Conservation (phyloP, 53 echinoderm and acorn worm genomes). For the Echinometra lucunter region DNA sequence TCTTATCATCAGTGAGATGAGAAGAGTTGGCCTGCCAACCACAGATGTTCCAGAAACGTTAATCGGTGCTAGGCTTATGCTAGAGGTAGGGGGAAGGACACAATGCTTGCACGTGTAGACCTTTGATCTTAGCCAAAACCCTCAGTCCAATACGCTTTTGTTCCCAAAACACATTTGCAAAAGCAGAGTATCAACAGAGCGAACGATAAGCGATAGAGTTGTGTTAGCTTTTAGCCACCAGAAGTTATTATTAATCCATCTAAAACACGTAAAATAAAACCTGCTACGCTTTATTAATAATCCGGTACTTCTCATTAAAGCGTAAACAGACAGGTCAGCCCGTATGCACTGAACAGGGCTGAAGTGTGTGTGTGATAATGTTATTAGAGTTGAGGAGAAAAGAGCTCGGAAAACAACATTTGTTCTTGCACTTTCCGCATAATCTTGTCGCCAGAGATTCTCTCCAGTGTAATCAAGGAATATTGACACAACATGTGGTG, state of each 20-base stretch:
- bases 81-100: slow-evolving; percentile 18
- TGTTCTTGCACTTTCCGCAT: slow-evolving; percentile 60
- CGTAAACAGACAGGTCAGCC: slow-evolving; percentile 42
- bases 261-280: neutral
- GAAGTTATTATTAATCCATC: slow-evolving; percentile 71
- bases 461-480: slow-evolving; percentile 66
- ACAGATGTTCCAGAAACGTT: slow-evolving; percentile 14
- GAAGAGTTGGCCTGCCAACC: slow-evolving; percentile 8
- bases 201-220: slow-evolving; percentile 66
- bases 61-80: slow-evolving; percentile 28
- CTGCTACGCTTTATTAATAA: slow-evolving; percentile 61
- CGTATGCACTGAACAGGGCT: neutral
- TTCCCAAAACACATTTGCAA: slow-evolving; percentile 65
- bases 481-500: slow-evolving; percentile 72
- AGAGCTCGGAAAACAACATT: slow-evolving; percentile 48
- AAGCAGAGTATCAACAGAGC: slow-evolving; percentile 65
- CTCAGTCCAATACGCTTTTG: slow-evolving; percentile 14
- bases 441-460: slow-evolving; percentile 66
- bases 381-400: slow-evolving; percentile 49
- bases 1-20: neutral
- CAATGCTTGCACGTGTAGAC: slow-evolving; percentile 60
- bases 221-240: slow-evolving; percentile 63
- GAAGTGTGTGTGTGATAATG: slow-evolving; percentile 54
- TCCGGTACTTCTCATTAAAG: slow-evolving; percentile 21
- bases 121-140: slow-evolving; percentile 55